Conservation (phyloP, 2,888 invertebrate genomes). For the Brachyptera risi region DNA sequence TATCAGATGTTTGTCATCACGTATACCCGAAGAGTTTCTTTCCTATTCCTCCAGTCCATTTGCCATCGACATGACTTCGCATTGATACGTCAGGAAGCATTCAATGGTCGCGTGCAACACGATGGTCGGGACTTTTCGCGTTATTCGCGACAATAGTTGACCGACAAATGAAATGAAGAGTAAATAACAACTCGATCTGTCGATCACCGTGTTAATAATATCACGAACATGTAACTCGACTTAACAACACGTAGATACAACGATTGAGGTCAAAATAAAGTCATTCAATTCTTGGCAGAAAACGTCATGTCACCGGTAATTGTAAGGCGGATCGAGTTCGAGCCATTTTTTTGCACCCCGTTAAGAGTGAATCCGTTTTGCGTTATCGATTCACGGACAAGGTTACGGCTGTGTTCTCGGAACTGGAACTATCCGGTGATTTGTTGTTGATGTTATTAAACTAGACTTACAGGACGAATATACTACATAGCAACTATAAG, state of each 20-base stretch:
- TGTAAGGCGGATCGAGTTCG: no score
- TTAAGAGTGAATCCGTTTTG: constrained; percentile 1
- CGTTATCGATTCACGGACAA: constrained; percentile 7
- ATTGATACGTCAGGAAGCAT: no score
- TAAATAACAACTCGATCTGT: neutral
- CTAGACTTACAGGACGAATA: no score
- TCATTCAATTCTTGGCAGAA: neutral
- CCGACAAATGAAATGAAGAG: constrained; percentile 20
- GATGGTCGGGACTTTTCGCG: constrained; percentile 3
- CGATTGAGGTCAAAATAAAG: neutral
- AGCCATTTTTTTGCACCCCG: neutral
- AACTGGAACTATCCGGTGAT: neutral
- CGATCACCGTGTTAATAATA: neutral
- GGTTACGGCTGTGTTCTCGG: neutral
- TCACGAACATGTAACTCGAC: constrained; percentile 12
- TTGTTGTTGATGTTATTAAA: no score
- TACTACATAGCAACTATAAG: no score
- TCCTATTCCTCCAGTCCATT: no score
- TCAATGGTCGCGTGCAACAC: constrained; percentile 6
- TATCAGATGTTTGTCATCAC: no score
- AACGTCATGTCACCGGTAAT: neutral
- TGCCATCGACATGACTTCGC: no score
- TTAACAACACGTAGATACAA: neutral
- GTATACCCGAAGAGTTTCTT: no score
- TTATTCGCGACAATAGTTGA: constrained; percentile 4